phyloP scores from a whole-genome alignment of 2,113 vertebrate species.

The Rhadina sibilatrix region DNA sequence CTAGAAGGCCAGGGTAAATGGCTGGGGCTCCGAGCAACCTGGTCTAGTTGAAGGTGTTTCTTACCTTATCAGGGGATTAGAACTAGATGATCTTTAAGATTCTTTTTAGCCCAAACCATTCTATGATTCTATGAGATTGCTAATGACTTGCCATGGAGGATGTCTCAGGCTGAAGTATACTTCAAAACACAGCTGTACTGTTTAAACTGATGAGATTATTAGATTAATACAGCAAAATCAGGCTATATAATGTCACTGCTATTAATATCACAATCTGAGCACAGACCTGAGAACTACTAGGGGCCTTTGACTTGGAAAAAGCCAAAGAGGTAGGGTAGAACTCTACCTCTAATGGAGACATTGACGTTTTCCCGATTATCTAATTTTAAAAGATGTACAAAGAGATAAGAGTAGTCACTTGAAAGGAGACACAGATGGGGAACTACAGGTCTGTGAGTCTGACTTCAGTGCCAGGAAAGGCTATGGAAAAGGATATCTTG shows the following conservation, averaged over 20 bases:
- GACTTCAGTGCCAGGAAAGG: background rate
- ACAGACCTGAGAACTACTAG: background rate
- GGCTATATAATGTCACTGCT: background rate
- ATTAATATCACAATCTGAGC: background rate
- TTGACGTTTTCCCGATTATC: accelerated
- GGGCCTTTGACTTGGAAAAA: background rate
- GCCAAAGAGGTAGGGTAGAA: background rate
- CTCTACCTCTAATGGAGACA: background rate
- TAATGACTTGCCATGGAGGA: background rate
- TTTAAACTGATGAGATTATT: background rate
- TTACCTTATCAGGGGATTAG: background rate
- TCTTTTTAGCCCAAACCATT: background rate
- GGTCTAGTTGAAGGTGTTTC: background rate
- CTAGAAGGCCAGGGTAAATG: background rate
- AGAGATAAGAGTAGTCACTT: accelerated
- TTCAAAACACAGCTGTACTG: background rate
- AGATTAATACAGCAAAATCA: background rate
- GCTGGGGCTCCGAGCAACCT: background rate
- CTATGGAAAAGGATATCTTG: background rate
- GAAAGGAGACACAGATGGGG: background rate
- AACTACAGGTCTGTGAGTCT: background rate
- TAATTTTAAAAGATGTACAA: background rate
- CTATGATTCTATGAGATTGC: background rate
- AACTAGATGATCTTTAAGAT: background rate
- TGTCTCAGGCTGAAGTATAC: background rate